Conservation (phyloP, 2,797 vertebrate genomes). For the Megalops cyprinoides region DNA sequence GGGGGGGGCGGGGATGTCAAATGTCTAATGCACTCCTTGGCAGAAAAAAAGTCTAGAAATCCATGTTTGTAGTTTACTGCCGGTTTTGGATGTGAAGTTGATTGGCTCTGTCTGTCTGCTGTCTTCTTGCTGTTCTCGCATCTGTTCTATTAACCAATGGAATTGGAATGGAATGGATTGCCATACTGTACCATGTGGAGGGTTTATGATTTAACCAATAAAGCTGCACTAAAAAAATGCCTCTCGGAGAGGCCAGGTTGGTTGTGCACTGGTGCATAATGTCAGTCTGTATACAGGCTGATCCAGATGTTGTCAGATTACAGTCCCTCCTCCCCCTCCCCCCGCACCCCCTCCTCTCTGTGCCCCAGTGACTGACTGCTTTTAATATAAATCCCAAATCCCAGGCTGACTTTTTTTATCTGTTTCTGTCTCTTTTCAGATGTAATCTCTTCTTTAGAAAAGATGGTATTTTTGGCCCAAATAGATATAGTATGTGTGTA, state of each 20-base stretch:
- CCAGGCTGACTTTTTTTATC: conserved; percentile 54
- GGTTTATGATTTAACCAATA: background rate
- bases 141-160: conserved; percentile 16
- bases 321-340: conserved; percentile 42
- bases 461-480: conserved; percentile 54
- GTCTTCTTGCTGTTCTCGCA: background rate
- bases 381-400: conserved; percentile 42
- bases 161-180: conserved; percentile 4
- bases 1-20: too few relatives aligned
- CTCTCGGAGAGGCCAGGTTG: background rate
- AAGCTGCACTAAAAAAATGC: background rate
- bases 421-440: conserved; percentile 43
- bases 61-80: background rate
- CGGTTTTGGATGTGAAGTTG: background rate
- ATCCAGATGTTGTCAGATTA: conserved; percentile 69
- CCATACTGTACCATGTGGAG: background rate
- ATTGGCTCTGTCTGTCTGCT: background rate
- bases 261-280: background rate
- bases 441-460: conserved; percentile 48
- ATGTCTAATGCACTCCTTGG: background rate
- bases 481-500: background rate
- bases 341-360: conserved; percentile 46
- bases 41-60: background rate
- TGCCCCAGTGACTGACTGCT: conserved; percentile 59
- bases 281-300: conserved; percentile 20